These are phyloP conservation scores for Scortum barcoo DNA, from an alignment of 2,113 vertebrate species.

Conservation along the genomic window DNA sequence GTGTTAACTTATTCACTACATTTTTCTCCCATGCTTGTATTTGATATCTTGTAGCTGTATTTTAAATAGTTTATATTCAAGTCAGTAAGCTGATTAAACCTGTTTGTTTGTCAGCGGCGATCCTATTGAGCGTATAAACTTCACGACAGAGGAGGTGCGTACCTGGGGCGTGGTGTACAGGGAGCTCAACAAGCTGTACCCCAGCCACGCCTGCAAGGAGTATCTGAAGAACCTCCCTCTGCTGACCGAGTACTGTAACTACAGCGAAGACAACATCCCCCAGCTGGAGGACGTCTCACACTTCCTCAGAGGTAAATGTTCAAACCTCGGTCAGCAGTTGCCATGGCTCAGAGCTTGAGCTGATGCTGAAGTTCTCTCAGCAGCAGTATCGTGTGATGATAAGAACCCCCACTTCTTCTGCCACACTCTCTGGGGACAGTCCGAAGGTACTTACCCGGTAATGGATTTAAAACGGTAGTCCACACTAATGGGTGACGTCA, in stretches of 20 bases:
- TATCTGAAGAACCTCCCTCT: conserved; percentile 93
- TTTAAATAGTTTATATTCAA: not conserved
- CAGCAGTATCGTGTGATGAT: not conserved
- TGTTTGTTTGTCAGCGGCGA: conserved; percentile 83
- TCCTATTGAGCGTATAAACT: conserved; percentile 90
- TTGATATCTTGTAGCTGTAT: not conserved
- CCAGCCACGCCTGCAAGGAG: conserved; percentile 92
- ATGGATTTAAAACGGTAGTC: too few relatives aligned
- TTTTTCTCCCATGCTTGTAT: not conserved
- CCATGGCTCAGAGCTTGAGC: not conserved
- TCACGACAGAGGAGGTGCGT: conserved; percentile 91
- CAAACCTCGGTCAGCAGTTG: too few relatives aligned
- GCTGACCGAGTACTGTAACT: conserved; percentile 90
- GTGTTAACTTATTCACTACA: not conserved
- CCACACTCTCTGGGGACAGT: too few relatives aligned
- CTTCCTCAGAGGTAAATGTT: conserved; percentile 89
- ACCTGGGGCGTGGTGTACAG: conserved; percentile 93
- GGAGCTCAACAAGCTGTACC: conserved; percentile 93
- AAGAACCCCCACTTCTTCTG: not conserved
- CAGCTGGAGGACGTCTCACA: conserved; percentile 93
- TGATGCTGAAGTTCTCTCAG: not conserved
- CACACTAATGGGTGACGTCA: too few relatives aligned
- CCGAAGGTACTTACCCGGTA: too few relatives aligned
- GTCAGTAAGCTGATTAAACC: not conserved
- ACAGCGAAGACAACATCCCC: conserved; percentile 93